Percentiles rank a stretch among this genome's conserved stretches.
Evolutionary conservation across 92 coral and sea anemone species (phyloP).

Genomic region (Siderastrea radians): DNA sequence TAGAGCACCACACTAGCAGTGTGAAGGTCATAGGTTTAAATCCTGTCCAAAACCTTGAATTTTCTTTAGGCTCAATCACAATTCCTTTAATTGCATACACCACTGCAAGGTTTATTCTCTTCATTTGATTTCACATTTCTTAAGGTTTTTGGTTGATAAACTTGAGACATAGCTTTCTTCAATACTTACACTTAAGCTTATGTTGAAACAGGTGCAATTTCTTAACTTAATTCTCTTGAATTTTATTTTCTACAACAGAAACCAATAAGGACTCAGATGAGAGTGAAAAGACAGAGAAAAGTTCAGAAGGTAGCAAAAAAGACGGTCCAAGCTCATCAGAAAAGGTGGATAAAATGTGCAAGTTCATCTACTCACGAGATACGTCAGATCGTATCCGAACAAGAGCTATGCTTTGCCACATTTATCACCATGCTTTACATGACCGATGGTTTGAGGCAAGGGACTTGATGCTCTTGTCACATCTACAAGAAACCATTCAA

Average conservation of each 20-base stretch:
- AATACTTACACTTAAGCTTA: too few species aligned
- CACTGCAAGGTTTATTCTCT: too few species aligned
- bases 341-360: constrained; percentile 80
- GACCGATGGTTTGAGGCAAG: constrained; percentile 98
- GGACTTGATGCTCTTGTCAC: constrained; percentile 97
- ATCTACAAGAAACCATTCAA: constrained; percentile 93
- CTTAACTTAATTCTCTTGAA: not conserved
- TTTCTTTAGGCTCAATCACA: too few species aligned
- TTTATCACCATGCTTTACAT: constrained; percentile 93
- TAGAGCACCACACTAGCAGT: too few species aligned
- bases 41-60: too few species aligned
- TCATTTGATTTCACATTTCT: too few species aligned
- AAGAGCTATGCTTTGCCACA: constrained; percentile 97
- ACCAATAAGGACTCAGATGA: constrained; percentile 38
- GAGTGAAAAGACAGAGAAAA: constrained; percentile 43
- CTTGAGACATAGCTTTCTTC: too few species aligned
- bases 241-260: not conserved
- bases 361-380: constrained; percentile 96
- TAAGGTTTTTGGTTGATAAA: too few species aligned
- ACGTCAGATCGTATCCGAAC: constrained; percentile 96
- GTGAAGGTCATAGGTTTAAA: too few species aligned
- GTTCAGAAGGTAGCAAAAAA: constrained; percentile 30
- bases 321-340: constrained; percentile 68
- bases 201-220: too few species aligned
- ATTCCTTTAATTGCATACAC: too few species aligned